A percentile compares a stretch with the other conserved stretches of the same genome.
Conservation (phyloP, 2,113 vertebrate genomes). For the Notarius lentiginosus region DNA sequence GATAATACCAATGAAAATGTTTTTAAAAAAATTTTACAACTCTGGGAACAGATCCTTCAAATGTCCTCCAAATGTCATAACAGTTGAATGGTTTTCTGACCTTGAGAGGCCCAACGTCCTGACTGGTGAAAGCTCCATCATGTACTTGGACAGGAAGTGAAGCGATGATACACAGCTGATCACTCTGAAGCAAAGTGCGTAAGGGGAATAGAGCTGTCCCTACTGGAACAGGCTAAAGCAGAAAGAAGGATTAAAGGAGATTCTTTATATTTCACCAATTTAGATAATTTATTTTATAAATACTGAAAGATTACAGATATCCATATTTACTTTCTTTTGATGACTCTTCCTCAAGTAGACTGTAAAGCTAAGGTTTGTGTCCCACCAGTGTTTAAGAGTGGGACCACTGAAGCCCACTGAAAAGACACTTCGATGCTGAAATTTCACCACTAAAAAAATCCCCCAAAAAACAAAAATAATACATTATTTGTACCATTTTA, state of each 20-base stretch:
- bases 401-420: conserved; percentile 75
- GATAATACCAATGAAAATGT: neutral
- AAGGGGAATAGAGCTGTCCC: conserved; percentile 79
- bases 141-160: conserved; percentile 72
- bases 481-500: neutral
- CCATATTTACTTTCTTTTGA: conserved; percentile 83
- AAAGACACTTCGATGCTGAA: conserved; percentile 83
- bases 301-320: neutral
- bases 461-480: conserved; percentile 22
- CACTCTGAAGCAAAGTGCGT: conserved; percentile 73
- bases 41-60: neutral
- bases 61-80: neutral
- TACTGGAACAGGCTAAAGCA: conserved; percentile 75
- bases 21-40: neutral
- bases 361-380: conserved; percentile 80
- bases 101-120: conserved; percentile 80
- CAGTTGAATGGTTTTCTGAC: conserved; percentile 62
- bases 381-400: conserved; percentile 82
- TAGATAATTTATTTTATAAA: neutral
- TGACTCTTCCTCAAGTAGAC: conserved; percentile 79
- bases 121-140: conserved; percentile 60
- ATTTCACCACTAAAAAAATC: conserved; percentile 80
- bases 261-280: neutral
- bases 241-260: neutral
- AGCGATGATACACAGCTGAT: conserved; percentile 69